These are phyloP conservation scores for Cinclus cinclus DNA, from an alignment of 2,113 vertebrate genomes.

Conservation along the genomic window DNA sequence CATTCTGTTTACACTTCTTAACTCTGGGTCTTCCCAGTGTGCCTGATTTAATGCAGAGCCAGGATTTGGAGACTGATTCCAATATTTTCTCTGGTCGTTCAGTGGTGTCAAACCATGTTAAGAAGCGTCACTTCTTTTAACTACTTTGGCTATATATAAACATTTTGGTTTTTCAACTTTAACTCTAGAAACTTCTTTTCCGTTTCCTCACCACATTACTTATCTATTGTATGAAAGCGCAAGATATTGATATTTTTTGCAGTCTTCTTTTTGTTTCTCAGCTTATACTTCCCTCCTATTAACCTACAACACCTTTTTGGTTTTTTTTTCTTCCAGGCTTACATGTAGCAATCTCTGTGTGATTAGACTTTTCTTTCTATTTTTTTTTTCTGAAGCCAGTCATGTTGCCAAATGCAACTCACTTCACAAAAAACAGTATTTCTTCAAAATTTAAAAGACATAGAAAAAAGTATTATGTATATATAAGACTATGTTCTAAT, in stretches of 20 bases:
- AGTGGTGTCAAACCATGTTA: background rate
- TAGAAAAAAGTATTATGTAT: background rate
- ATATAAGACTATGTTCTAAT: rapidly evolving
- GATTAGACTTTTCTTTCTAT: background rate
- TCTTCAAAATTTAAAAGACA: background rate
- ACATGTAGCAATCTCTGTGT: background rate
- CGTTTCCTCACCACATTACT: rapidly evolving
- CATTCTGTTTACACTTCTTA: background rate
- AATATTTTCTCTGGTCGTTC: background rate
- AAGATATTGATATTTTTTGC: background rate
- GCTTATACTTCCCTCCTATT: background rate
- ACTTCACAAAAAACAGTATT: background rate
- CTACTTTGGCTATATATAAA: background rate
- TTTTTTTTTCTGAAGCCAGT: background rate
- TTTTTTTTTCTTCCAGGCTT: background rate
- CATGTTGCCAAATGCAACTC: background rate
- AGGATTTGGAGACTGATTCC: background rate
- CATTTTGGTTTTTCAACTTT: background rate
- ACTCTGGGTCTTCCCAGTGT: background rate
- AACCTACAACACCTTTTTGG: background rate
- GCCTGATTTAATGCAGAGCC: rapidly evolving
- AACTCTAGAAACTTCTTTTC: background rate
- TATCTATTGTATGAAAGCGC: background rate
- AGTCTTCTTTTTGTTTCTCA: background rate
- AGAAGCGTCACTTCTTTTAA: background rate